phyloP scores from a whole-genome alignment of 2,797 vertebrate genomes.

The Erithacus rubecula region DNA sequence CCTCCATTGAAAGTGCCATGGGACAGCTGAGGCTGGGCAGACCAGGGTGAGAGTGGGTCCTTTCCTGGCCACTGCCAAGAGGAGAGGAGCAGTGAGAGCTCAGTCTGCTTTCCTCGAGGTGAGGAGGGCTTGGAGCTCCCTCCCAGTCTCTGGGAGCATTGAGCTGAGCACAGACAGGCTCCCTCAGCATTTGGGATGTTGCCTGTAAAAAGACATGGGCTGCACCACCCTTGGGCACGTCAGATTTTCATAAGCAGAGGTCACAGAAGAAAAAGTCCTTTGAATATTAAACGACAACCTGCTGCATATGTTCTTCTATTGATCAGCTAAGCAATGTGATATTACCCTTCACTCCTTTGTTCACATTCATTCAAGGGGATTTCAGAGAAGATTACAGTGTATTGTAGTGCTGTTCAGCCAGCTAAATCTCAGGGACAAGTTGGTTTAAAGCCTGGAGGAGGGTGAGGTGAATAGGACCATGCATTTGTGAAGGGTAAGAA shows the following conservation, averaged over 20 bases:
- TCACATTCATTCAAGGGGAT: not conserved
- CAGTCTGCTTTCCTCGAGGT: not conserved
- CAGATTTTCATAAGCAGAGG: not conserved
- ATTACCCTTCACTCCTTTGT: not conserved
- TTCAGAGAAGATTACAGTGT: not conserved
- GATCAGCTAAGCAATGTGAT: not conserved
- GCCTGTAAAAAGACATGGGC: not conserved
- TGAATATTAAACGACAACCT: not conserved
- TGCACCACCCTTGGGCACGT: not conserved
- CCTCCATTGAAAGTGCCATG: not conserved
- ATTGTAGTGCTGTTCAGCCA: not conserved
- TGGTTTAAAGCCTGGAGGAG: not conserved
- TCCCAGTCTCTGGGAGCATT: accelerated
- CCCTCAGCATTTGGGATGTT: not conserved
- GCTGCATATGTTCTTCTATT: not conserved
- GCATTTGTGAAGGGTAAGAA: not conserved
- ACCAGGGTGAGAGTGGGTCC: not conserved
- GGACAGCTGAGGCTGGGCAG: not conserved
- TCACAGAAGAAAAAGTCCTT: not conserved
- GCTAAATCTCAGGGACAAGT: not conserved
- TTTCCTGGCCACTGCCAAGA: not conserved
- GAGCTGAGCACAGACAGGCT: not conserved
- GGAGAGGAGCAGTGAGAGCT: not conserved
- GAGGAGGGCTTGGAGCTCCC: not conserved
- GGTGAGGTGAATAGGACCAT: not conserved